Conservation (phyloP, 1,140 invertebrate genomes). For the Monomorium pharaonis region DNA sequence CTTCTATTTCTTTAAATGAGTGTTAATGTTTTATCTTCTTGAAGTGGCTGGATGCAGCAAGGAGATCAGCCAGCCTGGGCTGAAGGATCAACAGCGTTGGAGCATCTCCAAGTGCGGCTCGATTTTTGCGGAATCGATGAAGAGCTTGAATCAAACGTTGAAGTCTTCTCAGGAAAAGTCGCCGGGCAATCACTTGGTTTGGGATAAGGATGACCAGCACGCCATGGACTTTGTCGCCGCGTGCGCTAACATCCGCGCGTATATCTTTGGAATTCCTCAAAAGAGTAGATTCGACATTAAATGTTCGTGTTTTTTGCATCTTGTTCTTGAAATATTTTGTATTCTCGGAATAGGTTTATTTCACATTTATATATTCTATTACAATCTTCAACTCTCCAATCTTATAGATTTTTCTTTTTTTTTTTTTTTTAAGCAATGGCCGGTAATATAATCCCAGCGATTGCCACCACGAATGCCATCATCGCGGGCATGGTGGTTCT, state of each 20-base stretch:
- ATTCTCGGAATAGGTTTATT: background rate
- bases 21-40: conserved; percentile 44
- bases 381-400: background rate
- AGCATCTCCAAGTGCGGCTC: conserved; percentile 90
- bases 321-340: background rate
- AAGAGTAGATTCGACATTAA: conserved; percentile 98
- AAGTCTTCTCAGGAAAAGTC: conserved; percentile 83
- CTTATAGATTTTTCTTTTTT: conserved; percentile 12
- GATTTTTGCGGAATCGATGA: conserved; percentile 91
- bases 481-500: conserved; percentile 97
- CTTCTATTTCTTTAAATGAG: background rate
- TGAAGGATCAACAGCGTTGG: conserved; percentile 94
- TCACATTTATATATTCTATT: background rate
- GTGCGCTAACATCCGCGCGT: conserved; percentile 96
- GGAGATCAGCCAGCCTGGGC: conserved; percentile 76
- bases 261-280: conserved; percentile 95
- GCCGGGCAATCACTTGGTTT: conserved; percentile 92
- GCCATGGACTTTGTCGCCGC: conserved; percentile 99
- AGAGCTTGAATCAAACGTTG: conserved; percentile 88
- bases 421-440: conserved; percentile 93
- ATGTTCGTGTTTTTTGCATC: conserved; percentile 88
- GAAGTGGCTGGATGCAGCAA: conserved; percentile 85
- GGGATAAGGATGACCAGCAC: conserved; percentile 98
- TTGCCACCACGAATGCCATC: conserved; percentile 99
- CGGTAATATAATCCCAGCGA: conserved; percentile 99